Percentiles rank a stretch among this genome's conserved stretches.
phyloP scores from a whole-genome alignment of 2,888 invertebrate genomes.

The Sialis fuliginosa region DNA sequence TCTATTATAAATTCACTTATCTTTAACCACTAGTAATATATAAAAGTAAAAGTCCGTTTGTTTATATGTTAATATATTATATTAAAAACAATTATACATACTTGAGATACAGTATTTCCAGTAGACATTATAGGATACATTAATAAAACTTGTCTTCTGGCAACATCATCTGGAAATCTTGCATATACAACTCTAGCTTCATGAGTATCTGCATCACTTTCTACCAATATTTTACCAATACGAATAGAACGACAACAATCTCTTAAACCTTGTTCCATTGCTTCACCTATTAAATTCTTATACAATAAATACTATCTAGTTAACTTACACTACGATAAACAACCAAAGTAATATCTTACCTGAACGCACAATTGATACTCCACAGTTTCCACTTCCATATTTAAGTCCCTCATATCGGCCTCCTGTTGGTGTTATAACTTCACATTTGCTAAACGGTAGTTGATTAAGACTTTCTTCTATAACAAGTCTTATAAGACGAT shows the following conservation, averaged over 20 bases:
- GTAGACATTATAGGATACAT: slow-evolving; percentile 99
- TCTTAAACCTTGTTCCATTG: slow-evolving; percentile 47
- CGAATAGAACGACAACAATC: slow-evolving; percentile 97
- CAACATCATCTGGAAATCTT: slow-evolving; percentile 91
- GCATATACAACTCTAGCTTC: slow-evolving; percentile 95
- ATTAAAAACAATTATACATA: slow-evolving; percentile 12
- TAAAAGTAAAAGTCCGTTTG: too few relatives aligned
- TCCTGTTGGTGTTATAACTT: slow-evolving; percentile 86
- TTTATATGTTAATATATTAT: background rate
- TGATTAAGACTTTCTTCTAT: slow-evolving; percentile 97
- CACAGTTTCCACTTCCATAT: slow-evolving; percentile 95
- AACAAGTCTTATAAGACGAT: slow-evolving; percentile 88
- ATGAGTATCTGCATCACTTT: slow-evolving; percentile 90
- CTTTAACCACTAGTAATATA: background rate
- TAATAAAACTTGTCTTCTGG: slow-evolving; percentile 69
- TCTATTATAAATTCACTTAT: background rate
- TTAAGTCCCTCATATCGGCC: slow-evolving; percentile 80
- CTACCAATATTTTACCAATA: slow-evolving; percentile 95
- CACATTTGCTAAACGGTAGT: slow-evolving; percentile 79
- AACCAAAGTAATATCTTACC: slow-evolving; percentile 29
- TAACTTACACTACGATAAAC: background rate
- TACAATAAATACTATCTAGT: background rate
- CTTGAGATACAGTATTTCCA: slow-evolving; percentile 84
- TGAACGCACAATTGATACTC: slow-evolving; percentile 88
- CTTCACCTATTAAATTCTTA: slow-evolving; percentile 24